Conservation (phyloP, 2,888 invertebrate genomes). For the Pristionchus mayeri region DNA sequence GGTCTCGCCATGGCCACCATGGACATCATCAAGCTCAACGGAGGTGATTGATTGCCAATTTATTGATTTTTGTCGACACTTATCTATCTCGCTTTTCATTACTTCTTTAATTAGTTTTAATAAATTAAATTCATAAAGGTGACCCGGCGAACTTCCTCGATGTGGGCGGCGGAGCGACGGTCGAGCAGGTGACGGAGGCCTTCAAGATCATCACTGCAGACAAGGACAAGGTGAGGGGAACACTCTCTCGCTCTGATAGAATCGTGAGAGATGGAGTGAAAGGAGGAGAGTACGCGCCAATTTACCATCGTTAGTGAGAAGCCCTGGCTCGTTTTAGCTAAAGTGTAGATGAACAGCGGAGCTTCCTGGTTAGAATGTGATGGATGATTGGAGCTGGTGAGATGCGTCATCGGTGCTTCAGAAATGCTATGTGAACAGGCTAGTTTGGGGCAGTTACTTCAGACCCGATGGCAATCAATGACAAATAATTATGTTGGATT, state of each 20-base stretch:
- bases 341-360: not conserved
- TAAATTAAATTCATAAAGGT: too few species aligned
- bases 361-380: too few species aligned
- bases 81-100: too few species aligned
- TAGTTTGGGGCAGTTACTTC: too few species aligned
- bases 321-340: not conserved
- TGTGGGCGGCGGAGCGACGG: conserved; percentile 95
- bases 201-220: conserved; percentile 90
- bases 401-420: too few species aligned
- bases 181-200: conserved; percentile 84
- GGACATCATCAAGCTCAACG: conserved; percentile 97
- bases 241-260: not conserved
- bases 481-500: too few species aligned
- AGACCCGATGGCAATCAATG: too few species aligned
- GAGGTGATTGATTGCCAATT: conserved; percentile 79
- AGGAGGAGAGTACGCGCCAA: not conserved
- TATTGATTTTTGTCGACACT: too few species aligned
- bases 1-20: conserved; percentile 99
- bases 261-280: not conserved
- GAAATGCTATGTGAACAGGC: too few species aligned
- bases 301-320: not conserved
- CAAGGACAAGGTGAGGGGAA: conserved; percentile 77
- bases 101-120: not conserved
- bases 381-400: too few species aligned
- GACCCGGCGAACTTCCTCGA: conserved; percentile 98